phyloP scores from a whole-genome alignment of 2,888 invertebrate genomes.

The Ophioninae sp. region DNA sequence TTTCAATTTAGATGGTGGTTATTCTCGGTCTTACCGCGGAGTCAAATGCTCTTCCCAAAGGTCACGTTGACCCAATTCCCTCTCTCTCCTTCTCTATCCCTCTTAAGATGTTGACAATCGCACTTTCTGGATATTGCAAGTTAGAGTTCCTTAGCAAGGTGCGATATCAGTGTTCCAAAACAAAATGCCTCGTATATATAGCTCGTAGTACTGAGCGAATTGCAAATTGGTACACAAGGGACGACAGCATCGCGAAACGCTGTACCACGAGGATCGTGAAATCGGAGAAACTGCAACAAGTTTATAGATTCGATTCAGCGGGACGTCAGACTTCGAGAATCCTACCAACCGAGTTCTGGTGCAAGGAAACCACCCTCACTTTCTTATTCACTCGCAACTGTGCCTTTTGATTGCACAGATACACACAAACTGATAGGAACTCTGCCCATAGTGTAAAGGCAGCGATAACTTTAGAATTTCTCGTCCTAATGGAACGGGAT shows the following conservation, averaged over 20 bases:
- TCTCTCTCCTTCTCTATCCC: background rate
- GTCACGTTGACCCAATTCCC: constrained; percentile 23
- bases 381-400: background rate
- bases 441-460: background rate
- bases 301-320: constrained; percentile 15
- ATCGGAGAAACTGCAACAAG: constrained; percentile 42
- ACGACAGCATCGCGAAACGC: background rate
- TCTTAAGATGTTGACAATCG: background rate
- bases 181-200: background rate
- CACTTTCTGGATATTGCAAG: background rate
- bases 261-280: constrained; percentile 18
- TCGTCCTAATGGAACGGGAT: background rate
- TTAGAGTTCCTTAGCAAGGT: constrained; percentile 16
- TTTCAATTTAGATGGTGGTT: constrained; percentile 54
- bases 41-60: constrained; percentile 28
- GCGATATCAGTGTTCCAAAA: background rate
- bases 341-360: constrained; percentile 2
- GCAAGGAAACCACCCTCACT: background rate
- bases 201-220: constrained; percentile 7
- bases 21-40: constrained; percentile 35
- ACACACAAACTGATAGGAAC: constrained; percentile 28
- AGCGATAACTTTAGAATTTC: constrained; percentile 17
- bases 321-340: constrained; percentile 4
- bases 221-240: constrained; percentile 16
- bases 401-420: background rate